Evolutionary conservation across 2,113 vertebrate species (phyloP).

Genomic region (Limanda limanda): DNA sequence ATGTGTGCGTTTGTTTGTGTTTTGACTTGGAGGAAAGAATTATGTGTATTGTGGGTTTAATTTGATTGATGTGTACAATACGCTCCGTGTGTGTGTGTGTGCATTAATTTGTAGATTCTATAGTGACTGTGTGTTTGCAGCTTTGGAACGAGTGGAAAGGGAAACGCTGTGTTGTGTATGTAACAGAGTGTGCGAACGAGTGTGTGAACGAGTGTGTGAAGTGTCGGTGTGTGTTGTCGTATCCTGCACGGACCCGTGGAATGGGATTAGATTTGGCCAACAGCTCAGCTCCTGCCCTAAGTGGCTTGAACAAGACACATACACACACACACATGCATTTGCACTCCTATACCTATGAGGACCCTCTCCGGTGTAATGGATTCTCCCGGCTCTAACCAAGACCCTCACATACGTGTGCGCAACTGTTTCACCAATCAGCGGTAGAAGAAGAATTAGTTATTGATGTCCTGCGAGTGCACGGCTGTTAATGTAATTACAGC

Average conservation of each 20-base stretch:
- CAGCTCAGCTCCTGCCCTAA: conserved; percentile 51
- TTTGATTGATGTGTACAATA: neutral
- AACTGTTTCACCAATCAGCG: too few relatives aligned
- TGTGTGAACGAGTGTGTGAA: conserved; percentile 9
- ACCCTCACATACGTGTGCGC: neutral
- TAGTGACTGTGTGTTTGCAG: conserved; percentile 12
- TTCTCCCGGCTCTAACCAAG: neutral
- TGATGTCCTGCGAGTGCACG: neutral
- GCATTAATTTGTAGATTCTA: neutral
- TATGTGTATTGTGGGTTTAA: neutral
- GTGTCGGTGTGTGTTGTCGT: conserved; percentile 15
- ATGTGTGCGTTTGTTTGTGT: neutral
- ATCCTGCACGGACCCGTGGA: conserved; percentile 42
- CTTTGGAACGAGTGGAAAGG: conserved; percentile 4
- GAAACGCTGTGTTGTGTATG: conserved; percentile 29
- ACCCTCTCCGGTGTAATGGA: neutral
- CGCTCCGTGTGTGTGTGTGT: neutral
- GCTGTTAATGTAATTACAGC: too few relatives aligned
- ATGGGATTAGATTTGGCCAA: conserved; percentile 63
- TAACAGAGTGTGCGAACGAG: neutral
- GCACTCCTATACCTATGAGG: neutral
- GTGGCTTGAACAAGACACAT: conserved; percentile 39
- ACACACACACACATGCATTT: neutral
- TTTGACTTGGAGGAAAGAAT: neutral
- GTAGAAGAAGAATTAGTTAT: neutral